phyloP scores from a whole-genome alignment of 1,140 invertebrate species.

The Chironomus striatipennis region DNA sequence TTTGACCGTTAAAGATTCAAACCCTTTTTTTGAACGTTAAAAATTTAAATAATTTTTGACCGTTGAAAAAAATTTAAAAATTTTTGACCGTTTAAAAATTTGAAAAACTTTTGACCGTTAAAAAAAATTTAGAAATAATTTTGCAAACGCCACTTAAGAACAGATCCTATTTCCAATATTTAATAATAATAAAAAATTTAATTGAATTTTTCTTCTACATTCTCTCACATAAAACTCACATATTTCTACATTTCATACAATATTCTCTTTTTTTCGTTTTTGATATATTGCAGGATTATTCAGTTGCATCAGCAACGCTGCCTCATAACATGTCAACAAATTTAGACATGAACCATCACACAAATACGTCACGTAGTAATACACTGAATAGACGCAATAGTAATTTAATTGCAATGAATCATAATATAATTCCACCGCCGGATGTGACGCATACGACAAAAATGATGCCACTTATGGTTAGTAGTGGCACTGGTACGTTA shows the following conservation, averaged over 20 bases:
- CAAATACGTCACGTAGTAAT: conserved; percentile 14
- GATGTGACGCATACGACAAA: conserved; percentile 37
- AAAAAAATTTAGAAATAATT: too few relatives aligned
- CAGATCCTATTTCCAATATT: neutral
- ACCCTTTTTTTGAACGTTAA: too few relatives aligned
- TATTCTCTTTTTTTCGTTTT: neutral
- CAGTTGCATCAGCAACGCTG: conserved; percentile 2
- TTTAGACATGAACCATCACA: conserved; percentile 6
- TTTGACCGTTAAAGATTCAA: too few relatives aligned
- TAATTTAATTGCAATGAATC: conserved; percentile 29
- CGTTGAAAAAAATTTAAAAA: too few relatives aligned
- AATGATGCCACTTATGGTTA: conserved; percentile 28
- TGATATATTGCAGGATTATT: neutral
- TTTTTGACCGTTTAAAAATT: too few relatives aligned
- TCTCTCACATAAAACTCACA: too few relatives aligned
- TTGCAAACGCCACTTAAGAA: neutral
- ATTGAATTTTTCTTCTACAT: too few relatives aligned
- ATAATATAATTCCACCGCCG: conserved; percentile 36
- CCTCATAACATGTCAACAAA: conserved; percentile 16
- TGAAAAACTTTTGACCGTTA: too few relatives aligned
- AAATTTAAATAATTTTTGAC: too few relatives aligned
- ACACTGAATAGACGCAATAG: conserved; percentile 10
- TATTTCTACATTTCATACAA: too few relatives aligned
- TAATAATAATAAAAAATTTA: too few relatives aligned
- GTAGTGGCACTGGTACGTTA: conserved; percentile 33